Percentiles rank a stretch among this genome's conserved stretches.
Evolutionary conservation across 2,797 vertebrate species (phyloP).

Genomic region (Centroberyx gerrardi): DNA sequence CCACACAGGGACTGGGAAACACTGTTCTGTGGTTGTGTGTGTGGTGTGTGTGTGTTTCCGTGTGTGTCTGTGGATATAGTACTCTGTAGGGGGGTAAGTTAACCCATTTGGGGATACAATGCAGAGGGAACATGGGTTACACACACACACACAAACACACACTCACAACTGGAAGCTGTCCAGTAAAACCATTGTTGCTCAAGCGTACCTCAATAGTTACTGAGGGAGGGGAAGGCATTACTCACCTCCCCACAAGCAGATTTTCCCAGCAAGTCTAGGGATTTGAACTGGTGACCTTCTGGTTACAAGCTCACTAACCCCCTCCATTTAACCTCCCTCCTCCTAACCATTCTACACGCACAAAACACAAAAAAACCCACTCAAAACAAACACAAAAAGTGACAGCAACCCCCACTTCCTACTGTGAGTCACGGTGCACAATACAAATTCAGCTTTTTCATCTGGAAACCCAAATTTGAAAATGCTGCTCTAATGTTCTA

Average conservation of each 20-base stretch:
- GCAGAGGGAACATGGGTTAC: constrained; percentile 45
- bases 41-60: background rate
- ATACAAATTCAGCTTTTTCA: constrained; percentile 40
- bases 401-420: constrained; percentile 30
- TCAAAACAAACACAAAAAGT: constrained; percentile 20
- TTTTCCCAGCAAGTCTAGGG: constrained; percentile 12
- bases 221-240: background rate
- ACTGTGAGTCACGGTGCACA: constrained; percentile 31
- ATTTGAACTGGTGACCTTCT: constrained; percentile 29
- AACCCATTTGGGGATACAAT: constrained; percentile 53
- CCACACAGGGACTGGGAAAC: constrained; percentile 77
- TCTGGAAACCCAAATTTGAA: constrained; percentile 25
- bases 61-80: constrained; percentile 5
- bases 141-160: constrained; percentile 37
- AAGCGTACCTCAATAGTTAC: constrained; percentile 2
- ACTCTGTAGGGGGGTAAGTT: constrained; percentile 63
- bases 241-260: background rate
- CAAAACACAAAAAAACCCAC: background rate
- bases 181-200: background rate
- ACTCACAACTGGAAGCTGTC: constrained; percentile 22
- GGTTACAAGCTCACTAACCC: constrained; percentile 17
- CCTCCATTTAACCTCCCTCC: background rate
- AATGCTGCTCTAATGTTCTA: background rate
- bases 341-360: constrained; percentile 19
- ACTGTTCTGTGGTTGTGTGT: constrained; percentile 15